Evolutionary conservation across 2,888 invertebrate species (phyloP).

Genomic region (Prostheceraeus crozeri): DNA sequence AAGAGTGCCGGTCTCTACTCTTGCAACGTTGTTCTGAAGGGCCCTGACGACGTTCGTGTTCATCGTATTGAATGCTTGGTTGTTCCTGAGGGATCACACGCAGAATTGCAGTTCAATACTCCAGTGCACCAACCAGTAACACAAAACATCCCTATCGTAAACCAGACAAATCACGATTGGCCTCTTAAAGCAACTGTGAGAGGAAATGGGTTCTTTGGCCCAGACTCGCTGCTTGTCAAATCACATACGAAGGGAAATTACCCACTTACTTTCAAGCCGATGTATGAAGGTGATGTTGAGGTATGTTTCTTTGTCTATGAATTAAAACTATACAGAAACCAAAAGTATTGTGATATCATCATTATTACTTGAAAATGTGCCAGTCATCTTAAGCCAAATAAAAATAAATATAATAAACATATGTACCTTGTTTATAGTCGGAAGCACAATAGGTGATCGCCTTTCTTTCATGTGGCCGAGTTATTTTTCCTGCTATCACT

Average conservation of each 20-base stretch:
- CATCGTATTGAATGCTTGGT: conserved; percentile 55
- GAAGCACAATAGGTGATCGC: too few species aligned
- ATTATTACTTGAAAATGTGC: too few species aligned
- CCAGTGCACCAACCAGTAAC: conserved; percentile 52
- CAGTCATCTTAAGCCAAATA: too few species aligned
- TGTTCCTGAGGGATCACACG: conserved; percentile 47
- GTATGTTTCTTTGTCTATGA: conserved; percentile 41
- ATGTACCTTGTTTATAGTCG: too few species aligned
- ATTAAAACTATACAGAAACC: too few species aligned
- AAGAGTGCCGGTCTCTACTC: conserved; percentile 52
- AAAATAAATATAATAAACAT: too few species aligned
- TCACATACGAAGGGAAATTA: conserved; percentile 50
- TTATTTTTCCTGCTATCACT: too few species aligned
- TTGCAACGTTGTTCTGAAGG: conserved; percentile 47
- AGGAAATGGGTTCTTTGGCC: conserved; percentile 52
- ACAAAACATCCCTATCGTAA: conserved; percentile 55
- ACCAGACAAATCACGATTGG: conserved; percentile 54
- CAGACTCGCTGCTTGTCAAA: conserved; percentile 48
- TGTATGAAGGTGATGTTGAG: conserved; percentile 47
- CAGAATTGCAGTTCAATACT: conserved; percentile 51
- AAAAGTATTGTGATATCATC: too few species aligned
- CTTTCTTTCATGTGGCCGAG: too few species aligned
- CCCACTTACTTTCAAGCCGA: conserved; percentile 52
- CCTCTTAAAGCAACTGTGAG: conserved; percentile 47
- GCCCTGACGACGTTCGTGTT: conserved; percentile 51